These are phyloP conservation scores for Apodemus speciosus DNA, from an alignment of 2,113 vertebrate genomes.

Conservation along the genomic window DNA sequence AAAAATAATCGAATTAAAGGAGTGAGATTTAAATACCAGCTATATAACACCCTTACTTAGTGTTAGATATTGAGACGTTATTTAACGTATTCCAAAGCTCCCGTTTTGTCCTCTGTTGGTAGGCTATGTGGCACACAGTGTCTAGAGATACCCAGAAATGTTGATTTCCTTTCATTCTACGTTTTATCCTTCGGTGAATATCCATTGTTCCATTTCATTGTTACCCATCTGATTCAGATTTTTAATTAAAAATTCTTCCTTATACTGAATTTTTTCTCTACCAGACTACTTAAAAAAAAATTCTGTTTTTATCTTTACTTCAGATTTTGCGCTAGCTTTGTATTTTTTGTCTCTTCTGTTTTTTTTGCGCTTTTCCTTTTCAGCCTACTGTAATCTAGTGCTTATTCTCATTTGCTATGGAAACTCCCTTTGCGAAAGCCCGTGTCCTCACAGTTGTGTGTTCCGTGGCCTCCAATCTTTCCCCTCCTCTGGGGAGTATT, in stretches of 20 bases:
- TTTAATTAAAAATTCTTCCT: not conserved
- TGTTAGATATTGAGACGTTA: not conserved
- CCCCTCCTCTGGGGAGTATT: not conserved
- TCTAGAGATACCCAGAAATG: slow-evolving; percentile 2
- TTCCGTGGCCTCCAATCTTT: not conserved
- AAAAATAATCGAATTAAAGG: not conserved
- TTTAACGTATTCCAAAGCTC: not conserved
- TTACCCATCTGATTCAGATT: not conserved
- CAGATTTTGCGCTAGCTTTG: not conserved
- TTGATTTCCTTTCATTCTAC: not conserved
- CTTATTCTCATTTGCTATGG: not conserved
- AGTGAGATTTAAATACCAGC: not conserved
- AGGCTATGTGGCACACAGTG: not conserved
- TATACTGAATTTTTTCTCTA: not conserved
- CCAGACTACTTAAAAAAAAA: slow-evolving; percentile 13
- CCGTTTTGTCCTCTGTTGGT: not conserved
- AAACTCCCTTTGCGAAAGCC: not conserved
- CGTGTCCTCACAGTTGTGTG: not conserved
- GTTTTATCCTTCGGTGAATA: not conserved
- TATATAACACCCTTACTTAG: not conserved
- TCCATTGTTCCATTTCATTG: not conserved
- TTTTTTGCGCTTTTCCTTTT: not conserved
- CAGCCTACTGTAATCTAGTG: not conserved
- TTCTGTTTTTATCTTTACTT: not conserved
- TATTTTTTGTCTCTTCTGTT: not conserved